Conservation (phyloP, 1,140 invertebrate genomes). For the Philopotamus ludificatus region DNA sequence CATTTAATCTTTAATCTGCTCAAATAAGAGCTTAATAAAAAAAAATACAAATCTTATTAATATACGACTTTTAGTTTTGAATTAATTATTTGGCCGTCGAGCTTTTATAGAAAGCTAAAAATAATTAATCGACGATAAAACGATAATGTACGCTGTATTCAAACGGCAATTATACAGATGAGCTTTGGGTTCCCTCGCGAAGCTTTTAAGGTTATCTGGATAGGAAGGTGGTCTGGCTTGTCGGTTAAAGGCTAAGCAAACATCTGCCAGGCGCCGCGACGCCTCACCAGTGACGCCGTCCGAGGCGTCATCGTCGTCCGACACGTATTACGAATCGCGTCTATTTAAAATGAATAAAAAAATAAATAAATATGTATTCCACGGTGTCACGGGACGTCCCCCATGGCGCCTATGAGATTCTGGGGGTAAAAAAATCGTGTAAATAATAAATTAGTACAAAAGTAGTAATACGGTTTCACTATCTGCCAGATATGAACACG, state of each 20-base stretch:
- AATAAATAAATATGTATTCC: no score
- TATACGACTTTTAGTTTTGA: no score
- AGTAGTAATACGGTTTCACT: constrained; percentile 9
- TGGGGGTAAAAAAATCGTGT: constrained; percentile 21
- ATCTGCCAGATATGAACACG: constrained; percentile 25
- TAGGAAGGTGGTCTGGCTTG: constrained; percentile 55
- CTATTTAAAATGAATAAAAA: no score
- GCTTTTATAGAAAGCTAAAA: no score
- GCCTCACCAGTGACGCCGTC: constrained; percentile 12
- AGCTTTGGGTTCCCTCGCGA: constrained; percentile 41
- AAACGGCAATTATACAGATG: background rate
- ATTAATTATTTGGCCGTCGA: no score
- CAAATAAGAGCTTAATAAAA: no score
- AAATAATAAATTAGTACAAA: constrained; percentile 37
- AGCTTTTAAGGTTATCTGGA: constrained; percentile 57
- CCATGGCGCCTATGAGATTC: constrained; percentile 21
- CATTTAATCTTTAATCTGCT: no score
- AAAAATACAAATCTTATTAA: no score
- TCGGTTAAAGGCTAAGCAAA: constrained; percentile 43
- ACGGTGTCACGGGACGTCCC: no score
- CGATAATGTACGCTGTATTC: constrained; percentile 5
- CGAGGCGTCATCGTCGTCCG: background rate
- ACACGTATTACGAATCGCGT: constrained; percentile 5
- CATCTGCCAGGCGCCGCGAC: constrained; percentile 25
- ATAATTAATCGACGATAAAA: no score